Conservation (phyloP, 2,888 invertebrate species). For the Quadroppia sp. region DNA sequence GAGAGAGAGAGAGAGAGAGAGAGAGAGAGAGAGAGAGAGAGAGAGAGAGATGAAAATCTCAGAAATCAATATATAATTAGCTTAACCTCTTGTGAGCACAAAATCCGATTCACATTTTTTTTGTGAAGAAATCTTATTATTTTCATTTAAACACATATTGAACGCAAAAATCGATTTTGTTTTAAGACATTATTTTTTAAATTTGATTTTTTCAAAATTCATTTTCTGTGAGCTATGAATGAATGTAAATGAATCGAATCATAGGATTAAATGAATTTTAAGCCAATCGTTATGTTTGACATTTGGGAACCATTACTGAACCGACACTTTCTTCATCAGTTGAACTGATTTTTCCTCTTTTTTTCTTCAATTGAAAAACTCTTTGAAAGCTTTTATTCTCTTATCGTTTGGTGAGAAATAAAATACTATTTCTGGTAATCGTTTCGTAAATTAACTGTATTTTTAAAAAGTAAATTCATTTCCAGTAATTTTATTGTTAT, state of each 20-base stretch:
- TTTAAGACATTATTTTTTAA: too few species aligned
- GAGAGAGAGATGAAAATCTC: too few species aligned
- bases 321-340: conserved; percentile 11
- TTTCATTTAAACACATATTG: not conserved
- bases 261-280: not conserved
- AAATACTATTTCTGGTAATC: conserved; percentile 15
- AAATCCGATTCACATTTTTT: too few species aligned
- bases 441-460: conserved; percentile 11
- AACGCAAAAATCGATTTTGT: not conserved
- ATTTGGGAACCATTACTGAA: conserved; percentile 6
- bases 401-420: conserved; percentile 11
- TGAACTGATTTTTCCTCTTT: not conserved
- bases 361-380: not conserved
- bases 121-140: too few species aligned
- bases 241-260: not conserved
- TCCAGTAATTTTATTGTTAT: not conserved
- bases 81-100: too few species aligned
- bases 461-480: conserved; percentile 4
- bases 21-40: not conserved
- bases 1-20: too few species aligned
- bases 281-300: conserved; percentile 12
- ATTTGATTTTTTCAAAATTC: not conserved
- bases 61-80: too few species aligned
- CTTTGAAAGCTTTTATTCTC: not conserved
- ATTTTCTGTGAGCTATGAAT: not conserved